These are phyloP conservation scores for Casuarius casuarius DNA, from an alignment of 2,113 vertebrate genomes.

Conservation along the genomic window DNA sequence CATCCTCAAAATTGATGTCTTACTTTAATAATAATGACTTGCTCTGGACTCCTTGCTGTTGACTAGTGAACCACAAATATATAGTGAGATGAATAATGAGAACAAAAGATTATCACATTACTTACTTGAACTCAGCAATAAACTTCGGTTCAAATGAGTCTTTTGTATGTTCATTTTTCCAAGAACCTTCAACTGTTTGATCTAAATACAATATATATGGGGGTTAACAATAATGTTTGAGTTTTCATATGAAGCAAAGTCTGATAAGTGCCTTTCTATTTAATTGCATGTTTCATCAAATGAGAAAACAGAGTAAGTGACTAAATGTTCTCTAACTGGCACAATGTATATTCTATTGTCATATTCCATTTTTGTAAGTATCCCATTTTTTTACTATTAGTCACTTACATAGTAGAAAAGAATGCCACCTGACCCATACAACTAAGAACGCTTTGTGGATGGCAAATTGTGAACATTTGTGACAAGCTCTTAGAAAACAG, in stretches of 20 bases:
- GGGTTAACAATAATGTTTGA: not conserved
- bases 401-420: not conserved
- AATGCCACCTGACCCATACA: not conserved
- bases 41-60: not conserved
- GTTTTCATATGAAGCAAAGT: not conserved
- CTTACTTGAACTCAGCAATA: not conserved
- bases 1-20: not conserved
- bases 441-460: not conserved
- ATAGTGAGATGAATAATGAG: not conserved
- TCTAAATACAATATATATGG: not conserved
- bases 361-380: not conserved
- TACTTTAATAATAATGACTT: not conserved
- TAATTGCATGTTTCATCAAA: not conserved
- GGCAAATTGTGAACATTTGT: not conserved
- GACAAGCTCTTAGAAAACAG: not conserved
- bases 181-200: not conserved
- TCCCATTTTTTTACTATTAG: not conserved
- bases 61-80: not conserved
- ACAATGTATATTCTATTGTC: not conserved
- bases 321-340: not conserved
- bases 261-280: not conserved
- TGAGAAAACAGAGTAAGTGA: not conserved
- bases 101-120: not conserved
- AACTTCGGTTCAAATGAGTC: not conserved
- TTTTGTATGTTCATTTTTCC: not conserved